Evolutionary conservation across 1,140 invertebrate species (phyloP), one percentile per base, ranked within the genome.

Genomic region (Littorina saxatilis): DNA sequence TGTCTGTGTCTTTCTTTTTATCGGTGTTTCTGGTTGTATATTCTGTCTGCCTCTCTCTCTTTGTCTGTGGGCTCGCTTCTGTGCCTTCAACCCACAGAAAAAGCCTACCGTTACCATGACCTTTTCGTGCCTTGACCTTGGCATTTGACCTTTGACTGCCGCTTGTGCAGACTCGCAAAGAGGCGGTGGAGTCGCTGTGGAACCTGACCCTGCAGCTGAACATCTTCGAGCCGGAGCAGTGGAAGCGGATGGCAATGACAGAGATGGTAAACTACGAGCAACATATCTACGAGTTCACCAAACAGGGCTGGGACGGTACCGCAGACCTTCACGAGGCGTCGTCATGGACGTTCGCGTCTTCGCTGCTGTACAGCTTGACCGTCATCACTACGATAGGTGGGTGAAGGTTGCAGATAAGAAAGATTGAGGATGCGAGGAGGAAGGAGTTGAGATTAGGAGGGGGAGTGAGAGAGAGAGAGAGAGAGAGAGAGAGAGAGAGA

Each of bases 371-470:
- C 35, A 35, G 23, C 35, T 23, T 68, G 29, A 68, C 66, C 66
- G 66, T 68, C 66, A 68, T 68, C 66, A 68, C 66, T 35, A 68
- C 66, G 9, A 68, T 68, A 17, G 66, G 66, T 68, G 27, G 1
- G n/a, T 47, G 32, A 61, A 20, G 15, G 55, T 9, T 9, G 7
- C n/a, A n/a, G 55, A 23, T 9, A 61, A n/a, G 27, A 27, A 7
- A 13, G 13, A 20, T 17, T 23, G 55, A 61, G 55, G 7, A n/a
- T 7, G 55, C 15, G 23, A 13, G 55, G 27, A 7, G n/a, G 13
- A 23, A 7, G n/a, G 55, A 20, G 55, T 4, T 23, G 55, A 23
- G 55, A n/a, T n/a, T n/a, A n/a, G n/a, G n/a, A n/a, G n/a, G n/a
- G n/a, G n/a, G n/a, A n/a, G n/a, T n/a, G n/a, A 61, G 55, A 50